Base-by-base conservation (phyloP, 2,888 invertebrate genomes). In the Hanleya hanleyi region DNA sequence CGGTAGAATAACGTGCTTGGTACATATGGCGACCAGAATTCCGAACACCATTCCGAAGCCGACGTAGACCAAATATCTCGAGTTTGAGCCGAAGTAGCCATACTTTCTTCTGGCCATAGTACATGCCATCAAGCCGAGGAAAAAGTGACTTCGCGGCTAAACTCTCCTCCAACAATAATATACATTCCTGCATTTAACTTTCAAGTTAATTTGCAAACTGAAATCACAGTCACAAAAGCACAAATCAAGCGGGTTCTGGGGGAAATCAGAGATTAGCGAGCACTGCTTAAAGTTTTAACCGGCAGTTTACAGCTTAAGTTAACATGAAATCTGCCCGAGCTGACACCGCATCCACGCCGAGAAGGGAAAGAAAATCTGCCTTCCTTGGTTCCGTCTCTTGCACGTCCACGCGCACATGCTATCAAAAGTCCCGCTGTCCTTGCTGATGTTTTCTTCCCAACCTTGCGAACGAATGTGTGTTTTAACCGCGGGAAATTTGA, bases 81-180 rank as follows among this genome's bases (percentile, higher is more conserved):
- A 22, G 32, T 57, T 57, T n/a, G n/a, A n/a, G 57, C 29, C 29
- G 15, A 15, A 15, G 15, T 29, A 32, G 57, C 57, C 57, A 32
- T 57, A 26, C 9, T 57, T 57, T 57, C 26, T 57, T 32, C 26
- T 57, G 57, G 57, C 57, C 57, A 57, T 57, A 22, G 29, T 57
- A 12, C 32, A 29, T 57, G 57, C 57, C 57, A 57, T 57, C 57
- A 57, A 57, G 57, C 29, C 22, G n/a, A n/a, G n/a, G n/a, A n/a
- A n/a, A n/a, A n/a, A n/a, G n/a, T n/a, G n/a, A n/a, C n/a, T n/a
- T n/a, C n/a, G n/a, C n/a, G n/a, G n/a, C n/a, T n/a, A n/a, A n/a
- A n/a, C n/a, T n/a, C n/a, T n/a, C n/a, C n/a, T n/a, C n/a, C n/a
- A n/a, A n/a, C n/a, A n/a, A n/a, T n/a, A n/a, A n/a, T n/a, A n/a